Evolutionary conservation across 2,113 vertebrate genomes (phyloP), one percentile per base, ranked within the genome.

Genomic region (Macaca fascicularis): DNA sequence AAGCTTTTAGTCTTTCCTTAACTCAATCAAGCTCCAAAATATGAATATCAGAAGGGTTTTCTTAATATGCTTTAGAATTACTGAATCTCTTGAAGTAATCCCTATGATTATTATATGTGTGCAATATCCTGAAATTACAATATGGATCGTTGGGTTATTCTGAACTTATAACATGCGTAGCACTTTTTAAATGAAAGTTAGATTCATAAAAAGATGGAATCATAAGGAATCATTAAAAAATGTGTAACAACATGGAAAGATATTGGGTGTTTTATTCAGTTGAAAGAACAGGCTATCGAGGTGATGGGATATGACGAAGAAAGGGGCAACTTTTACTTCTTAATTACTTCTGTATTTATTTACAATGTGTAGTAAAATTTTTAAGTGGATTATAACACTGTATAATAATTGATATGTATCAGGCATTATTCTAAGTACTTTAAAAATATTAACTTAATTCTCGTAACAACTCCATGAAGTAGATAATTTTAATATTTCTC

Each of bases 1-100:
- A 89, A 80, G 74, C 6, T 96, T 67, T 67, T 35, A 55, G 13
- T 92, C 40, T 95, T 80, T 84, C 64, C 87, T 50, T 10, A 43
- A 35, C 74, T 85, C 27, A 96, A 27, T 92, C 11, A 94, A 81
- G 69, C 64, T 57, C 67, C 22, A 87, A 97, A 92, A 79, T 64
- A 95, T 92, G 50, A 95, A 92, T 95, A 61, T 90, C 89, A 95
- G 25, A 97, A 87, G 72, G 13, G 45, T 74, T 91, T 96, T 45
- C 74, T 86, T 82, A 57, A 72, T 59, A 27, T 67, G 16, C 69
- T 80, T 80, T 43, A 94, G 19, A 0, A 1, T 52, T 89, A 89
- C 50, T 50, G 75, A 90, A 87, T 90, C n/a, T 92, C 69, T 89
- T 92, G 5, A 86, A 69, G 61, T 95, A 19, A 25, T 52, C 40